Evolutionary conservation across 2,113 vertebrate genomes (phyloP).

Genomic region (Grammomys surdaster): DNA sequence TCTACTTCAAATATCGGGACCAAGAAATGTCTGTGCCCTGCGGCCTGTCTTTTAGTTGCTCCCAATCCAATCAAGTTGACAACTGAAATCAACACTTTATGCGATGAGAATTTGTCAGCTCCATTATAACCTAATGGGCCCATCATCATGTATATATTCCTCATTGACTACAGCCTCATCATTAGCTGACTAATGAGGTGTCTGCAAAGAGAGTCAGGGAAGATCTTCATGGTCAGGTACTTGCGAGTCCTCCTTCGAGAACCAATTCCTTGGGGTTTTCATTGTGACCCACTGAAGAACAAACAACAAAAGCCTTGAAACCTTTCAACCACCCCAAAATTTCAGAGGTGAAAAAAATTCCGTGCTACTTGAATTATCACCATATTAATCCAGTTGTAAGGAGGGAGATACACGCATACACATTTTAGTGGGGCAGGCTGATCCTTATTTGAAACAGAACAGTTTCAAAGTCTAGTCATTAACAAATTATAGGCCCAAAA

Average conservation of each 20-base stretch:
- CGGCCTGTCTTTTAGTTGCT: neutral
- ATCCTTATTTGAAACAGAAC: neutral
- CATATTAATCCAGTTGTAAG: neutral
- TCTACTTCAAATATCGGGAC: too few relatives aligned
- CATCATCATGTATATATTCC: neutral
- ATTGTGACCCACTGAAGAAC: neutral
- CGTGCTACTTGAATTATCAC: neutral
- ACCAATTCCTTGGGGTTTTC: neutral
- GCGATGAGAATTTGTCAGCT: neutral
- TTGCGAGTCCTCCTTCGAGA: neutral
- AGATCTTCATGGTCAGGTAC: neutral
- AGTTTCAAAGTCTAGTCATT: constrained; percentile 34
- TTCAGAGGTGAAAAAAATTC: neutral
- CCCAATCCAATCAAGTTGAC: neutral
- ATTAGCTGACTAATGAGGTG: neutral
- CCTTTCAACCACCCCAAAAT: neutral
- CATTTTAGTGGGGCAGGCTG: too few relatives aligned
- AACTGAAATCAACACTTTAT: neutral
- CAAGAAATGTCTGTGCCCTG: neutral
- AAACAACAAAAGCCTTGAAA: neutral
- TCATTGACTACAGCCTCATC: neutral
- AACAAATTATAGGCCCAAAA: neutral
- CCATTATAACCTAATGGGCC: neutral
- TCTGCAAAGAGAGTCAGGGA: neutral
- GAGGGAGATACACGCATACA: too few relatives aligned